Evolutionary conservation across 2,888 invertebrate genomes (phyloP), one percentile per base, ranked within the genome.

Genomic region (Euphydryas editha): DNA sequence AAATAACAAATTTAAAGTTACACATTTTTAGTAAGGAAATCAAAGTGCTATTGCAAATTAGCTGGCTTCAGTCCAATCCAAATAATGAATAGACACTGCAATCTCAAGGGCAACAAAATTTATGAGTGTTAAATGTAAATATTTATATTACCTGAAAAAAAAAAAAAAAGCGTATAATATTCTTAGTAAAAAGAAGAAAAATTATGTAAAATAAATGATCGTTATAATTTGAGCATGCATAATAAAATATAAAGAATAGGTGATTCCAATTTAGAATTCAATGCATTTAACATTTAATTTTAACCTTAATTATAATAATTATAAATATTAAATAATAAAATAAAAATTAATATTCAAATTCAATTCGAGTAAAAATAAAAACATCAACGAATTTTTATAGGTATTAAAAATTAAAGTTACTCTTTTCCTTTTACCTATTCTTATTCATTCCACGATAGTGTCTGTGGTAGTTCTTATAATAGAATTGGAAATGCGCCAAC

Each of bases 401-500:
- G 58, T 55, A 47, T 39, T n/a, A 54, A 44, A 63, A 66, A 65
- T 72, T 55, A 61, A 65, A 67, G 73, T 68, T 68, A 62, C 65
- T 62, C 67, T 54, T 61, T 68, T 72, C 62, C 62, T 72, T 66
- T 72, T 61, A 65, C 68, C 57, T 69, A 51, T 64, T 68, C 55
- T 75, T 73, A 73, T 74, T 74, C 70, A 72, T 72, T 69, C 58
- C 66, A 59, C 66, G 73, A 68, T 71, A 57, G 58, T 69, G 72
- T 73, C 73, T 70, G 74, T 69, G 71, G 69, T 63, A 66, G 68
- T 70, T 76, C 75, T 72, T 75, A 71, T 73, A 75, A 79, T 84
- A 79, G 80, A 84, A 80, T 86, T 91, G 88, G 89, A 87, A 80
- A 82, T 78, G 77, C 71, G 87, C 90, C 90, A 90, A 83, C 78